Percentiles rank a stretch among this genome's conserved stretches.
Evolutionary conservation across 1,140 invertebrate species (phyloP).

Genomic region (Brachionus plicatilis): DNA sequence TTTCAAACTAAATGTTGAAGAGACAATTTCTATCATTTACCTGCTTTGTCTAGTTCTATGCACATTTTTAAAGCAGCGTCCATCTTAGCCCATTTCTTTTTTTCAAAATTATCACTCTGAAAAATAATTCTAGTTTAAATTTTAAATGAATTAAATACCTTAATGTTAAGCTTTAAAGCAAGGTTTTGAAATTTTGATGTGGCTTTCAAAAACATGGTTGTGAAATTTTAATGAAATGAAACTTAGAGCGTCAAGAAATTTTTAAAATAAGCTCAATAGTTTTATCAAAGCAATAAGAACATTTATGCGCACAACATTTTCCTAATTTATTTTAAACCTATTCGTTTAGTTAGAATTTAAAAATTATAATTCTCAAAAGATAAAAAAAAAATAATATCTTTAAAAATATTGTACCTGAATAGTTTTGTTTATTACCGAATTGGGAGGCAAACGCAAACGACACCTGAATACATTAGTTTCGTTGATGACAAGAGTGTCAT

Average conservation of each 20-base stretch:
- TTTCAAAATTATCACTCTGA: background rate
- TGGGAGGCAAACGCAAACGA: background rate
- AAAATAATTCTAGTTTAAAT: background rate
- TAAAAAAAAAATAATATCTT: no score
- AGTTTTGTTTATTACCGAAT: conserved; percentile 2
- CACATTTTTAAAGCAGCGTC: conserved; percentile 35
- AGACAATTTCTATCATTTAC: background rate
- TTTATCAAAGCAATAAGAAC: background rate
- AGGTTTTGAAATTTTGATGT: background rate
- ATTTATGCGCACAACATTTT: background rate
- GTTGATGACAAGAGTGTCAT: background rate
- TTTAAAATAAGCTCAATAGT: background rate
- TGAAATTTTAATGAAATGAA: background rate
- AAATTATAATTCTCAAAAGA: no score
- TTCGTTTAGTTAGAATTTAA: no score
- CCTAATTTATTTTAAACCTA: background rate
- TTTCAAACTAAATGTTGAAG: background rate
- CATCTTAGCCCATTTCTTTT: conserved; percentile 38
- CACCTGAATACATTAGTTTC: background rate
- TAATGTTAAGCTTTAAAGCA: background rate
- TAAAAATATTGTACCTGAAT: background rate
- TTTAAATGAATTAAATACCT: background rate
- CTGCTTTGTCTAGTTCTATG: conserved; percentile 15
- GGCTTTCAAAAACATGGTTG: background rate
- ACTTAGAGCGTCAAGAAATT: background rate